A percentile compares a stretch with the other conserved stretches of the same genome.
These are phyloP conservation scores for Schizaphis graminum DNA, from an alignment of 2,888 invertebrate species.

Conservation along the genomic window DNA sequence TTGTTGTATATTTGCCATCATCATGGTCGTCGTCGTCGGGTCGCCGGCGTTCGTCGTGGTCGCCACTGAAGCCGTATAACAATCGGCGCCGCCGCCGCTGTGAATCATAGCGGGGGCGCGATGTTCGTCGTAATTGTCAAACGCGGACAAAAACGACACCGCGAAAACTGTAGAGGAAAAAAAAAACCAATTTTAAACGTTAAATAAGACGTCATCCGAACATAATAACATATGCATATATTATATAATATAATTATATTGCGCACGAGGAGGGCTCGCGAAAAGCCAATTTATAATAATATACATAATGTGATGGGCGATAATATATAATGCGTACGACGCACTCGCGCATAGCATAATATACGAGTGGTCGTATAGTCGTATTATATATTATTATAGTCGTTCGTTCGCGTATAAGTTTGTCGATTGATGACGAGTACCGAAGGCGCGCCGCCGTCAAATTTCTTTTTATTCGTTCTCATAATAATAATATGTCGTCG, in stretches of 20 bases:
- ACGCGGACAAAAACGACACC: background rate
- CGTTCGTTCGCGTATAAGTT: background rate
- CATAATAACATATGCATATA: background rate
- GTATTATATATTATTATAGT: too few relatives aligned
- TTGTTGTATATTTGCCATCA: constrained; percentile 17
- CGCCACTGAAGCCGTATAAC: background rate
- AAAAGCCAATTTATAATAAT: background rate
- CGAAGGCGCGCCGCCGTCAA: background rate
- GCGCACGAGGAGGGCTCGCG: constrained; percentile 8
- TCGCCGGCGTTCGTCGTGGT: background rate
- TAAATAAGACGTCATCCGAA: background rate
- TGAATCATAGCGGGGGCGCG: constrained; percentile 34
- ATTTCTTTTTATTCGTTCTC: constrained; percentile 10
- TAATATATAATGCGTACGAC: background rate
- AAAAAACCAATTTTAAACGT: background rate
- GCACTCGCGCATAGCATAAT: background rate
- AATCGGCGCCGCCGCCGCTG: background rate
- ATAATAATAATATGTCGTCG: background rate
- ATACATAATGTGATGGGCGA: background rate
- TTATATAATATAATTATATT: background rate
- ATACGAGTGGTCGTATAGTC: background rate
- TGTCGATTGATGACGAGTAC: background rate
- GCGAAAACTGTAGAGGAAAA: background rate
- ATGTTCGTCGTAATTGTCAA: background rate
- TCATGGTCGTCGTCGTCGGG: background rate